Conservation (phyloP, 1,140 invertebrate genomes). For the Geopemphigus sp. region DNA sequence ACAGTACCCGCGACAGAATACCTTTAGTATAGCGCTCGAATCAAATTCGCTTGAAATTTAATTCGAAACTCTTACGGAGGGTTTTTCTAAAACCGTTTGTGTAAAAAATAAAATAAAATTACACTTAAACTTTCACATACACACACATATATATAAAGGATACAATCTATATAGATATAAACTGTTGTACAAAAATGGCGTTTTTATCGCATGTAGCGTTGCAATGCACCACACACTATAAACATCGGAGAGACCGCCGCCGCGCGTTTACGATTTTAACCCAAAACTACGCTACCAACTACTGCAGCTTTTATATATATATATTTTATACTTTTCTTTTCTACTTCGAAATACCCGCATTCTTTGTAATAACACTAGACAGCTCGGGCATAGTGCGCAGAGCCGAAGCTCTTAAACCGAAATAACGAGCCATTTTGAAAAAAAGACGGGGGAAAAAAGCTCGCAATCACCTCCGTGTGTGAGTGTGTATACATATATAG, state of each 20-base stretch:
- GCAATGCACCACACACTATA: no score
- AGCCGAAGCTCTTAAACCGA: constrained; percentile 22
- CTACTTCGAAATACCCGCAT: constrained; percentile 2
- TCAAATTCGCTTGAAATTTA: not conserved
- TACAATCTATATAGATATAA: no score
- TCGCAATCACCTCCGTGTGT: not conserved
- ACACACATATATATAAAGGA: no score
- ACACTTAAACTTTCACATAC: not conserved
- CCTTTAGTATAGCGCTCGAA: no score
- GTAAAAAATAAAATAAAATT: not conserved
- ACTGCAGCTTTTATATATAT: no score
- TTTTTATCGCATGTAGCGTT: no score
- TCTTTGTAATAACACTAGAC: constrained; percentile 32
- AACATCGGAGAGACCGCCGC: no score
- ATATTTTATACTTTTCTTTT: no score
- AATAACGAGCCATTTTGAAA: constrained; percentile 26
- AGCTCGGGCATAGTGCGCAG: not conserved
- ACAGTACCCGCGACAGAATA: not conserved
- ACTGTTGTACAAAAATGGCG: no score
- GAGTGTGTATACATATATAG: constrained; percentile 9
- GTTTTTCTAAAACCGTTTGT: not conserved
- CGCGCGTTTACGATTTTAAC: no score
- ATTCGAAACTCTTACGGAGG: not conserved
- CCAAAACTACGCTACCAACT: no score
- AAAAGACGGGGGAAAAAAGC: no score